Evolutionary conservation across 2,797 vertebrate genomes (phyloP), one percentile per base, ranked within the genome.

Genomic region (Podargus strigoides): DNA sequence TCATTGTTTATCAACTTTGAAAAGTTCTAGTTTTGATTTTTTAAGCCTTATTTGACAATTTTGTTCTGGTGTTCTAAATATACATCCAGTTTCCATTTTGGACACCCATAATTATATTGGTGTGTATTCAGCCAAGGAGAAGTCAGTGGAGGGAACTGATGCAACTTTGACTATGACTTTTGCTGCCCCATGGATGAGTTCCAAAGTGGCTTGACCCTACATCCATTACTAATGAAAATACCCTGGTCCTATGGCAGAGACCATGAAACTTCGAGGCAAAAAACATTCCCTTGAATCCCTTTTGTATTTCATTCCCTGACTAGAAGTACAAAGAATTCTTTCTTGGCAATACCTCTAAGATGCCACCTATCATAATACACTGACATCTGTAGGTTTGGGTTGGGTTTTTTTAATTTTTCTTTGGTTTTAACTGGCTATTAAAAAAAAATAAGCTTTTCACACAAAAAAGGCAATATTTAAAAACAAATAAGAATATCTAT

Each of bases 201-300:
- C n/a, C 21, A 50, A 44, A 92, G 36, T 28, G 9, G 6, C 22
- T 67, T 79, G 23, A 30, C 7, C 19, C 22, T 70, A 27, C 2
- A 3, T 24, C 16, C 13, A 23, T 34, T 91, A 18, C 3, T 55
- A 56, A 64, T 9, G 8, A 28, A 86, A 93, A 67, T n/a, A 12
- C 2, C 12, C 17, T 72, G 13, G 8, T 59, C 17, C 23, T 74
- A 12, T 1, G 3, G 19, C 34, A 83, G 26, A 70, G 7, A 30
- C 6, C 15, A 32, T 8, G 20, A 59, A 80, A 64, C 18, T 80
- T 68, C 22, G 20, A 70, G 14, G 14, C 2, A 52, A 77, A 86
- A 69, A 1, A 0, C 19, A 36, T 4, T 28, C 7, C 7, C 26
- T 68, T 78, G 24, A 28, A 41, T 13, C 10, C 13, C 3, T 67